Evolutionary conservation across 1,140 invertebrate species (phyloP), one percentile per base, ranked within the genome.

Genomic region (Papilio helenus): DNA sequence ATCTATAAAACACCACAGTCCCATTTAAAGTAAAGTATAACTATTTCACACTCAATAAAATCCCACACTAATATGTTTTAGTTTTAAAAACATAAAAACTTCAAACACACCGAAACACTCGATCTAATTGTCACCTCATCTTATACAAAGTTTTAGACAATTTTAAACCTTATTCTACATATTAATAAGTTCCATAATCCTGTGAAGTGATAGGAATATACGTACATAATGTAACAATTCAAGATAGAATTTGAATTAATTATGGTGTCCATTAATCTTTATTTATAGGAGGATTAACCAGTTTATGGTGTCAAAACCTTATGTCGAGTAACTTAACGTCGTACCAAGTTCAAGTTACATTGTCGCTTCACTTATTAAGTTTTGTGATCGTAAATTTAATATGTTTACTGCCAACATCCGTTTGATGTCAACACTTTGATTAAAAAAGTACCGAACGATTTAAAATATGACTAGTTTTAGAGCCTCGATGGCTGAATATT

Each of bases 221-320:
- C n/a, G 3, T 10, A 18, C 8, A 8, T 9, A 2, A 20, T 14
- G 14, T 3, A n/a, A 44, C 72, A 46, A 18, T 73, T 49, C 42
- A 5, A 74, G 39, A 74, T 74, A 23, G 72, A 72, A 49, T 26
- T 74, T 74, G 39, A 74, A 74, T 74, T 74, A 74, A 74, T 74
- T 46, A 74, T 49, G 20, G n/a, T 20, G 49, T 46, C 72, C 44
- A 74, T 74, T 74, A 74, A 44, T 74, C 44, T 49, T 18, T 73
- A 73, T 73, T 73, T 73, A 73, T 73, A 20, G 44, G 44, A 26
- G 44, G 49, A 73, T 73, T 73, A 73, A 73, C n/a, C 42, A 49
- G n/a, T 73, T 73, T 73, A 73, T 73, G 44, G 42, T 73, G 72
- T 49, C 72, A 73, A 72, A 72, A 73, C 44, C 44, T 44, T 42